Base-by-base conservation (phyloP, 2,888 invertebrate genomes). In the Eupithecia abbreviata region DNA sequence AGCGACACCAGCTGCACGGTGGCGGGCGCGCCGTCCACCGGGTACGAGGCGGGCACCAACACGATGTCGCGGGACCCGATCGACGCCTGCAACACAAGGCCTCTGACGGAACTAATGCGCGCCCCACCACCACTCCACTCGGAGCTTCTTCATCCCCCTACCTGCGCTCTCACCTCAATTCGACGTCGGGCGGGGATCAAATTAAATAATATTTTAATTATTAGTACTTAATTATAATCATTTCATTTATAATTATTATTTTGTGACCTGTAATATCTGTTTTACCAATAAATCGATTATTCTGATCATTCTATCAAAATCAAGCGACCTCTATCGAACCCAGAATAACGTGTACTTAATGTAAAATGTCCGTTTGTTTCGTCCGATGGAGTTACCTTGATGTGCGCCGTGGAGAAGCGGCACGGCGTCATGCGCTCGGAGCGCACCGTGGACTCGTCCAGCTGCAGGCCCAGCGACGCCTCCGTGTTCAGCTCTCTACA, bases 401-500 rank as follows among this genome's bases (percentile, higher is more conserved):
- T 93, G 88, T 98, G 98, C n/a, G 98, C 97, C 51, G 97, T 97
- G 71, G 97, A 96, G 93, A 97, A 98, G 90, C 98, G 98, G 80
- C 96, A 96, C 41, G 98, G 98, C 6, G 98, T 98, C 91, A 97
- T 95, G 76, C 98, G 95, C 85, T 97, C 97, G 15, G 96, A 96
- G 84, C 95, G 95, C 84, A 93, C 92, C 71, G 95, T 95, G 43
- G 96, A 95, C 85, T 96, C 96, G 83, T 96, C 96, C 83, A 96
- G 89, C 71, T 93, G 92, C 81, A 95, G 88, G 85, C 94, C 95
- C 74, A 96, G 86, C 49, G 96, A 96, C 83, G 95, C 93, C 85
- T 96, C 96, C 80, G 96, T 96, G 82, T 89, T 92, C 85, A 94
- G 85, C 68, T 95, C 95, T 87, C 95, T 95, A 41, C 68, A 51